Conservation (phyloP, 2,113 vertebrate species). For the Catharus bicknelli region DNA sequence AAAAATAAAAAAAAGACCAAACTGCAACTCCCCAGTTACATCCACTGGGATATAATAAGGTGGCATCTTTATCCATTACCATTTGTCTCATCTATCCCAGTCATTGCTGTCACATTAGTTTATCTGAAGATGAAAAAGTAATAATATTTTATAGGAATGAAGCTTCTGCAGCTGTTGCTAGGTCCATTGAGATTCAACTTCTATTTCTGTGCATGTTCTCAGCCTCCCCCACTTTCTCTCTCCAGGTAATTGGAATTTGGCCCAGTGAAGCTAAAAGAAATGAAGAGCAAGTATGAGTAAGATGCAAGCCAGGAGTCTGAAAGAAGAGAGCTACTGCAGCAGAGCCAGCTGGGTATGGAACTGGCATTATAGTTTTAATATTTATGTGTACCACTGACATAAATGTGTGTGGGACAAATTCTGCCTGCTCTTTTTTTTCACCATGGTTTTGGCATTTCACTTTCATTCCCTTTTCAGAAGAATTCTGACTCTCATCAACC, state of each 20-base stretch:
- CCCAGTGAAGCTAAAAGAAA: neutral
- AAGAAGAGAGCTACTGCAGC: neutral
- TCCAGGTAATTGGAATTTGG: neutral
- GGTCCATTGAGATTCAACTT: neutral
- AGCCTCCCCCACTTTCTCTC: neutral
- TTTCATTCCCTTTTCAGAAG: neutral
- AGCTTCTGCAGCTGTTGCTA: neutral
- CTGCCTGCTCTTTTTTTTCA: neutral
- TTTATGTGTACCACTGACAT: neutral
- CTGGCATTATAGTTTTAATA: neutral
- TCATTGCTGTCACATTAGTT: neutral
- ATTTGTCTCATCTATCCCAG: neutral
- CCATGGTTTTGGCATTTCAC: neutral
- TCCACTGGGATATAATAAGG: neutral
- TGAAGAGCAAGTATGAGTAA: neutral
- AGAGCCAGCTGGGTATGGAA: neutral
- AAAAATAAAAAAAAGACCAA: neutral
- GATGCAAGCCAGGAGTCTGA: neutral
- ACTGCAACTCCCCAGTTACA: neutral
- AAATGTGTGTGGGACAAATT: neutral
- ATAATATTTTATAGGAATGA: neutral
- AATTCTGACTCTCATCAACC: neutral
- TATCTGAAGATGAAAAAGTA: neutral
- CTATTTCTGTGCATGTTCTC: neutral
- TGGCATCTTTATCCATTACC: neutral